Conservation (phyloP, 2,113 vertebrate species). For the Perca flavescens region DNA sequence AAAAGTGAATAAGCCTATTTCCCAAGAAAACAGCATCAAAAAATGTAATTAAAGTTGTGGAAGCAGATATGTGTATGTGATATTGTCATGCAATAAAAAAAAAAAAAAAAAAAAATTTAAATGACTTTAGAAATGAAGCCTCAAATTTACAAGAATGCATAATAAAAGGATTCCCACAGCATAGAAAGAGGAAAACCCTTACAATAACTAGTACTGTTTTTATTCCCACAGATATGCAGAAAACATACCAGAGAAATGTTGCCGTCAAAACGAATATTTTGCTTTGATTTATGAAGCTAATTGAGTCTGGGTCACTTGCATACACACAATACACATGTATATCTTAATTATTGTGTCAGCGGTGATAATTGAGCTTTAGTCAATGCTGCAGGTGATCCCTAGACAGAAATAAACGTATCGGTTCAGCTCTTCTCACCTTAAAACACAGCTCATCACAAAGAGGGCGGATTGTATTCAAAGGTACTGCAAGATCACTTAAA, state of each 20-base stretch:
- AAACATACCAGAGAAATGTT: neutral
- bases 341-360: neutral
- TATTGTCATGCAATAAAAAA: neutral
- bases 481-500: conserved; percentile 22
- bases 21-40: neutral
- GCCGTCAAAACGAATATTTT: conserved; percentile 7
- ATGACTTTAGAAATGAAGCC: neutral
- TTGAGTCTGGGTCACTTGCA: neutral
- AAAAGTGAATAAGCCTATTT: neutral
- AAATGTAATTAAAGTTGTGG: neutral
- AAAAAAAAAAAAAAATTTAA: neutral
- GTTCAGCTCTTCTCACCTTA: neutral
- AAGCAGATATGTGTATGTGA: neutral
- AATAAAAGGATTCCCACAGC: neutral
- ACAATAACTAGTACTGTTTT: neutral
- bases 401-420: conserved; percentile 6
- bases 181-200: neutral
- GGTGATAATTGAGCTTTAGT: neutral
- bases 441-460: conserved; percentile 30
- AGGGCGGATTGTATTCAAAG: conserved; percentile 28
- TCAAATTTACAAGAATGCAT: neutral
- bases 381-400: conserved; percentile 26
- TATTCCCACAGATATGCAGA: neutral
- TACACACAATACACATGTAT: neutral
- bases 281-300: conserved; percentile 29